Base-by-base conservation (phyloP, 2,888 invertebrate species). In the Corbicula japonica region DNA sequence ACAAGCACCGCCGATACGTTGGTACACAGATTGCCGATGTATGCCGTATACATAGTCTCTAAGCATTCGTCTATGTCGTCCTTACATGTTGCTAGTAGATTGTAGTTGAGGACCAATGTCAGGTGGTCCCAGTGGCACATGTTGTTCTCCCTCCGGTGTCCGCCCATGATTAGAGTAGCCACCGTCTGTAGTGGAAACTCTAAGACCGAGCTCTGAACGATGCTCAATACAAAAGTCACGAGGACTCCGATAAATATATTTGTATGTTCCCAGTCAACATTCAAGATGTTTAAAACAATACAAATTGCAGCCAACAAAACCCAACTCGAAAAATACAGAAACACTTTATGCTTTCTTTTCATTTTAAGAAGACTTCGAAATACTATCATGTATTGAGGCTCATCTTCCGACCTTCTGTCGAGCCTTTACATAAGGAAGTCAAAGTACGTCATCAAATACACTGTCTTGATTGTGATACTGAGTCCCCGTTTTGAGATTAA, bases 1-100 rank as follows among this genome's bases (percentile, higher is more conserved):
- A 91, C 90, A 12, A 91, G 72, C 5, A 91, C 89, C 10, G 88
- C 88, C 1, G 85, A 85, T 2, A 88, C 76, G 61, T 86, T 87
- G 2, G 84, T 83, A 46, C 84, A 78, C 8, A 91, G 70, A 70
- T 90, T 91, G 5, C 85, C 87, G 68, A 89, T 87, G 61, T 83
- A 91, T 8, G 89, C 89, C 54, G 86, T 71, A 63, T 84, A 90
- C 91, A 91, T 91, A 8, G 86, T 87, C 30, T 87, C 83, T 35
- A 88, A 65, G 62, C 89, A 88, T 52, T 89, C 88, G 32, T 90
- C 88, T n/a, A 90, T 86, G 61, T 89, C 89, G 50, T 88, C 89
- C 65, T 79, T 84, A 48, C 85, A 79, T 3, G 85, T 70, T 4
- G 89, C 89, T 32, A 89, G 65, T 8, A 89, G 71, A 72, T 89